Base-by-base conservation (phyloP, 2,113 vertebrate genomes). In the Edolisoma coerulescens region DNA sequence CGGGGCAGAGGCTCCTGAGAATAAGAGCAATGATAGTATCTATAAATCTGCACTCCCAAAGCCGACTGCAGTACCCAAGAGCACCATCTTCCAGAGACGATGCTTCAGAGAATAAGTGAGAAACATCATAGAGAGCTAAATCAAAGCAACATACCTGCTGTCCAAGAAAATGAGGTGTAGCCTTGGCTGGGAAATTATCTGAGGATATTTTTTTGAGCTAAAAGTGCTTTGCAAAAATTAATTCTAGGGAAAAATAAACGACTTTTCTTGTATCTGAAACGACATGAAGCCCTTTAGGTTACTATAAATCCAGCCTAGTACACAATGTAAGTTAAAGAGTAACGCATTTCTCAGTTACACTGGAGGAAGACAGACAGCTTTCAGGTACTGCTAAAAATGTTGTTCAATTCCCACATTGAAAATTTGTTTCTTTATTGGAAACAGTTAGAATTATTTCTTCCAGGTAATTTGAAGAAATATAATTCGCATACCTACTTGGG, bases 11-110 rank as follows among this genome's bases (percentile, higher is more conserved):
- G 52, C 37, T 81, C 59, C 13, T 24, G 56, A 94, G 71, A 94
- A 69, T 33, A 39, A 70, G 5, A 54, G 35, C 28, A 20, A 13
- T 61, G 32, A 47, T 20, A 26, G 11, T 27, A 60, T 15, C 47
- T 24, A 28, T 59, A 96, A 92, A 96, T 93, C 83, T 75, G 47
- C n/a, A 61, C 76, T 97, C 90, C 30, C 27, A 35, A 5, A 75
- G 69, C 61, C 85, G 69, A 71, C 86, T 95, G 87, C 76, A 91
- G 52, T 87, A 84, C 80, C 87, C 95, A 95, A 64, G 71, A 97
- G 93, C n/a, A 94, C 35, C 37, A 87, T 96, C 61, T 89, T 95
- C 68, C 54, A 90, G 70, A 95, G 79, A 59, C 78, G 54, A 79
- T 85, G 49, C 91, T 93, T 92, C n/a, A 92, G 49, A 79, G 89